A percentile compares a stretch with the other conserved stretches of the same genome.
Evolutionary conservation across 2,797 vertebrate species (phyloP).

Genomic region (Loriculus beryllinus): DNA sequence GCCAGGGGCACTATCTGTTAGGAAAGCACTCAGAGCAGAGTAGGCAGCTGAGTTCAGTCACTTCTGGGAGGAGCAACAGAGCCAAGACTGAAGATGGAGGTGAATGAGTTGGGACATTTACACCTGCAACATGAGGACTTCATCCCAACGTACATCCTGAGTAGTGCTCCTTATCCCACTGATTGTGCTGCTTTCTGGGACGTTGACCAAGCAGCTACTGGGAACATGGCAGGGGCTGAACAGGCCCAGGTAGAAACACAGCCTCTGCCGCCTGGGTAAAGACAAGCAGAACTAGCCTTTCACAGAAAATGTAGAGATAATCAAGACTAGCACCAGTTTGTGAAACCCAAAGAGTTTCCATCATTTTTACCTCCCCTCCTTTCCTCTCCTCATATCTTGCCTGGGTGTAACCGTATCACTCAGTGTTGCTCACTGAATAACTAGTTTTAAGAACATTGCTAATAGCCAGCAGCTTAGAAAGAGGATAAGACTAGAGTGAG

Average conservation of each 20-base stretch:
- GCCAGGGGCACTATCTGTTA: not conserved
- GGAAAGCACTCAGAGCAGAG: not conserved
- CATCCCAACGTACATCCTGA: rapidly evolving
- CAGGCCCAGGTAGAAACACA: not conserved
- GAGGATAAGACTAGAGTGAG: not conserved
- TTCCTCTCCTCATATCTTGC: not conserved
- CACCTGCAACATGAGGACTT: rapidly evolving
- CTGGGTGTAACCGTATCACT: not conserved
- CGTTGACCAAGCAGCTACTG: not conserved
- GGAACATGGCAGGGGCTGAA: not conserved
- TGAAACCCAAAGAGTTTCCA: not conserved
- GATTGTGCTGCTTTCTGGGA: too few species aligned
- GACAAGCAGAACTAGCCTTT: not conserved
- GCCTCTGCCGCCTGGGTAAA: not conserved
- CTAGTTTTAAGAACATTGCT: rapidly evolving
- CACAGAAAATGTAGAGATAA: not conserved
- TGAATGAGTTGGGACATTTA: not conserved
- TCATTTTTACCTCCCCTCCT: not conserved
- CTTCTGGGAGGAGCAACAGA: not conserved
- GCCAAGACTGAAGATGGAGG: not conserved
- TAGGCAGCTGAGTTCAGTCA: rapidly evolving
- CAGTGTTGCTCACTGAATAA: not conserved
- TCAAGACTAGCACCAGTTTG: not conserved
- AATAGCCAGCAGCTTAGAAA: not conserved
- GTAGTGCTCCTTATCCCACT: not conserved